Evolutionary conservation across 2,797 vertebrate species (phyloP), one percentile per base, ranked within the genome.

Genomic region (Melanotaenia pygmaea): DNA sequence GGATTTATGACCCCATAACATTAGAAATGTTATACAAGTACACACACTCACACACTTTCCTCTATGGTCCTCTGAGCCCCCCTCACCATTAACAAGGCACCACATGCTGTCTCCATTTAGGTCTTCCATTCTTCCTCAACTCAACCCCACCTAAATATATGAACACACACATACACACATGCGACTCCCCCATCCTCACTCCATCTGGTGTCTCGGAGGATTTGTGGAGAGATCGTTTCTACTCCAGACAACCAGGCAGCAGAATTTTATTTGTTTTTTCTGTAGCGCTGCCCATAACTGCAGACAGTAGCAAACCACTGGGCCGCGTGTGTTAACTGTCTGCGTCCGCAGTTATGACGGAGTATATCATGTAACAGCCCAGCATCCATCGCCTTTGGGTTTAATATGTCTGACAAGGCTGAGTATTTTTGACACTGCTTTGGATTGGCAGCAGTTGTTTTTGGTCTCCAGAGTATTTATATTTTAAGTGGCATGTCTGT

Each of bases 221-320:
- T 71, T 88, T 84, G 75, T 63, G 80, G 86, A 86, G 84, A 96
- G 95, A 95, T 88, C 93, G 93, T 95, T 94, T 94, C 94, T 80
- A 73, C 70, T 77, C 73, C 67, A 74, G 74, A 71, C 74, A 59
- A 81, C 38, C 67, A 56, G 76, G 71, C 74, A 71, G 73, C 71
- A 76, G 80, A 83, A 83, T 80, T 81, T 63, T 86, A 57, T 88
- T 89, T 85, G 73, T 84, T 91, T 80, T 83, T 70, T 68, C 76
- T 80, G 68, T 64, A 64, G 43, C 3, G 20, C 72, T 77, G 79
- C 77, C 81, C 72, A 89, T 89, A 88, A 86, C 88, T 88, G 91
- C 86, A 93, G 87, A 87, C 85, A 70, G 89, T 82, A 89, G 83
- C 88, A 87, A 88, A 88, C 85, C 81, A 66, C 89, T 65, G 51